A percentile compares a stretch with the other conserved stretches of the same genome.
Evolutionary conservation across 2,888 invertebrate species (phyloP).

Genomic region (Spisula subtruncata): DNA sequence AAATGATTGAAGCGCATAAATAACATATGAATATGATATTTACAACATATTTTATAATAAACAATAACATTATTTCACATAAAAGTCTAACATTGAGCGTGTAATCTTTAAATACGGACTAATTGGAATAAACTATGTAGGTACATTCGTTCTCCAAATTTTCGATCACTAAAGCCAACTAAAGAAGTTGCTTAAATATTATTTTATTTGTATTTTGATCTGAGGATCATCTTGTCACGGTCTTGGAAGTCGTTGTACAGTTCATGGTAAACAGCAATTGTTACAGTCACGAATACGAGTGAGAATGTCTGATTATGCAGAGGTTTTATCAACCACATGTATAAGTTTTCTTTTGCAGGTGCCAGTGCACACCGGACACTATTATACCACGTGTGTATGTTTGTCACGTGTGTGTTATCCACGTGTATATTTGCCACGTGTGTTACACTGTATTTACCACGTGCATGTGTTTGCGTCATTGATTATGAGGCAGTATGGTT

Average conservation of each 20-base stretch:
- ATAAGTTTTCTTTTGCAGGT: neutral
- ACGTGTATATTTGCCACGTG: no score
- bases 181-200: neutral
- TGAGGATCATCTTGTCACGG: neutral
- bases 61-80: neutral
- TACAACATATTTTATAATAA: neutral
- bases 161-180: neutral
- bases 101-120: neutral
- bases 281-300: neutral
- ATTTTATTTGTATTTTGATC: no score
- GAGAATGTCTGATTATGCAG: neutral
- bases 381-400: neutral
- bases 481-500: slow-evolving; percentile 1
- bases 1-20: neutral
- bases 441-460: no score
- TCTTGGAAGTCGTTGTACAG: neutral
- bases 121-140: neutral
- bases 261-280: neutral
- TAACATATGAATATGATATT: neutral
- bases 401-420: no score
- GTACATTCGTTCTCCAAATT: neutral
- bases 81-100: neutral
- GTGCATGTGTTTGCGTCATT: slow-evolving; percentile 1
- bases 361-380: neutral
- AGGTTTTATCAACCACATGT: neutral